These are phyloP conservation scores for Gyps fulvus DNA, from an alignment of 2,113 vertebrate genomes.

Conservation along the genomic window DNA sequence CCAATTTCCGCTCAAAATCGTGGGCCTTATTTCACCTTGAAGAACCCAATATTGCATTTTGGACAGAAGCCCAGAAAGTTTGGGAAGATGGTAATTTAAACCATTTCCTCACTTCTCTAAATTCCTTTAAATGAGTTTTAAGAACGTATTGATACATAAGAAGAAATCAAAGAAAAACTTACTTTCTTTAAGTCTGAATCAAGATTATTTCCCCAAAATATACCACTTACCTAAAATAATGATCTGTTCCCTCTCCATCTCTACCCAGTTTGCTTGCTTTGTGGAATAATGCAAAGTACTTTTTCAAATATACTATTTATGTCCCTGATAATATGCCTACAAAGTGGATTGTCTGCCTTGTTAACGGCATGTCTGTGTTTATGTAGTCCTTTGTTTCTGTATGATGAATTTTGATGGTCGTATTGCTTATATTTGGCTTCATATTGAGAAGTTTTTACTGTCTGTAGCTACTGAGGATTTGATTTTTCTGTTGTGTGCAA, in stretches of 20 bases:
- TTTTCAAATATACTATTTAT: neutral
- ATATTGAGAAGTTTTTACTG: neutral
- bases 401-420: neutral
- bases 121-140: neutral
- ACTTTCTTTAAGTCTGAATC: neutral
- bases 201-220: neutral
- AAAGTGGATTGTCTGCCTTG: neutral
- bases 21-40: constrained; percentile 98
- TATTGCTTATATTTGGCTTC: neutral
- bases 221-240: neutral
- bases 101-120: neutral
- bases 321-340: neutral
- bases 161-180: neutral
- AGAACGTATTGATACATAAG: neutral
- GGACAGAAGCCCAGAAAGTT: constrained; percentile 98
- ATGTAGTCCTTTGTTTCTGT: neutral
- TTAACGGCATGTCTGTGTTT: neutral
- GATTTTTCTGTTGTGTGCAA: neutral
- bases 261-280: neutral
- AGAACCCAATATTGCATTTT: constrained; percentile 98
- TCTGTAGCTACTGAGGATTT: neutral
- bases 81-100: constrained; percentile 89
- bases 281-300: neutral
- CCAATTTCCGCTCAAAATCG: constrained; percentile 96
- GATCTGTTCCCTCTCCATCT: neutral